These are phyloP conservation scores for Leptoclinus maculatus DNA, from an alignment of 2,797 vertebrate species.

Conservation along the genomic window DNA sequence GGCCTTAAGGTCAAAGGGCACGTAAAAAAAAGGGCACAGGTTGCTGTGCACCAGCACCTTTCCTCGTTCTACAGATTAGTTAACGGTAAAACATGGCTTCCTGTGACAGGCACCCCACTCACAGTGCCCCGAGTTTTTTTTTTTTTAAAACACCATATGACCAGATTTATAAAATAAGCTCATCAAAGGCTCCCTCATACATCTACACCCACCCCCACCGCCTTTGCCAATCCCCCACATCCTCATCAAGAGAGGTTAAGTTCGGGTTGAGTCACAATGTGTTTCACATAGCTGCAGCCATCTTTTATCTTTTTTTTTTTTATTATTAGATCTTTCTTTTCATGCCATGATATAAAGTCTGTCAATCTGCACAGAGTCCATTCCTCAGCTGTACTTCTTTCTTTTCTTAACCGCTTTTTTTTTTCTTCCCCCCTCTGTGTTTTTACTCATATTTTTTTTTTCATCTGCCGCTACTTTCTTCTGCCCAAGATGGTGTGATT, in stretches of 20 bases:
- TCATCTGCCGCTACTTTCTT: conserved; percentile 37
- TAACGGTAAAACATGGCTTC: conserved; percentile 4
- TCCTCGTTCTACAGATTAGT: background rate
- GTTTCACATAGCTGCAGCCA: conserved; percentile 33
- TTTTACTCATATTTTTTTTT: conserved; percentile 5
- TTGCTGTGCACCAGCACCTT: background rate
- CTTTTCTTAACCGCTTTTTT: background rate
- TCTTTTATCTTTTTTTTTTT: conserved; percentile 26
- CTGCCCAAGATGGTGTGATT: conserved; percentile 68
- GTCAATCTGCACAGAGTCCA: conserved; percentile 2
- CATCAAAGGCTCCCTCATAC: conserved; percentile 48
- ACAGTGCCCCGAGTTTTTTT: background rate
- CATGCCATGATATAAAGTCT: conserved; percentile 3
- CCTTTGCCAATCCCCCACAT: conserved; percentile 36
- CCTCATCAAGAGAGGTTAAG: conserved; percentile 46
- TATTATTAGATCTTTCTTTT: background rate
- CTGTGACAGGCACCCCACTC: conserved; percentile 27
- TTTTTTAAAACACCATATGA: conserved; percentile 51
- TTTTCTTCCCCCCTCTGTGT: background rate
- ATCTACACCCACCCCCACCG: conserved; percentile 21
- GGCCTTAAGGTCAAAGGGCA: conserved; percentile 38
- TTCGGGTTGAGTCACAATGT: conserved; percentile 42
- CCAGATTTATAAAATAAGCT: conserved; percentile 58
- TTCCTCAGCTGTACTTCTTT: background rate
- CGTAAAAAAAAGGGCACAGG: background rate